Evolutionary conservation across 2,888 invertebrate genomes (phyloP).

Genomic region (Machimus rusticus): DNA sequence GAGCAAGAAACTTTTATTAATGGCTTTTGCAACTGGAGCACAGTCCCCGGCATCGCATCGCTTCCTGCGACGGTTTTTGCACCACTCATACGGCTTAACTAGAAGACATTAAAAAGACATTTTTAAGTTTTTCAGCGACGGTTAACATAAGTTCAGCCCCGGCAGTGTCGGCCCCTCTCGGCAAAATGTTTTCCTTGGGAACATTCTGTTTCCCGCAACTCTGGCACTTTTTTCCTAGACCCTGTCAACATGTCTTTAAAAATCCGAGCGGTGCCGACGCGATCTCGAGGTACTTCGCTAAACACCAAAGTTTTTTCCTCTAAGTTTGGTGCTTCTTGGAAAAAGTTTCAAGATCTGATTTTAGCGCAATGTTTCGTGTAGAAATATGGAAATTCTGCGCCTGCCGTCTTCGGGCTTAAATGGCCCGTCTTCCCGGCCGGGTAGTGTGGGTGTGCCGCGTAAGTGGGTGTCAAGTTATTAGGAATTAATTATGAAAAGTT

Average conservation of each 20-base stretch:
- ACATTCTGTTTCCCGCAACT: background rate
- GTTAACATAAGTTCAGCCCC: slow-evolving; percentile 43
- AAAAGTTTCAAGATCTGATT: slow-evolving; percentile 37
- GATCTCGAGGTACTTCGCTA: slow-evolving; percentile 18
- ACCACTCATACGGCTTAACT: background rate
- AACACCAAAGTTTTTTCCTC: slow-evolving; percentile 22
- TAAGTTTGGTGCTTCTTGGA: slow-evolving; percentile 9
- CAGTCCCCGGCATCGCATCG: background rate
- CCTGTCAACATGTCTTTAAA: slow-evolving; percentile 33
- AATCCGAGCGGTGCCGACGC: background rate
- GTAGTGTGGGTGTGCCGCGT: background rate
- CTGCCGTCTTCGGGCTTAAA: background rate
- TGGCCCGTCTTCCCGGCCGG: background rate
- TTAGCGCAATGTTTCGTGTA: background rate
- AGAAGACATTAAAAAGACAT: slow-evolving; percentile 48
- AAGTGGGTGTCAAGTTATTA: slow-evolving; percentile 46
- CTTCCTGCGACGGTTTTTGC: slow-evolving; percentile 21
- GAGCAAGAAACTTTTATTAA: slow-evolving; percentile 44
- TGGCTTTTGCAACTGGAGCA: slow-evolving; percentile 41
- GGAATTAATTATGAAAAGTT: slow-evolving; percentile 48
- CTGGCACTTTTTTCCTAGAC: background rate
- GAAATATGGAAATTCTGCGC: slow-evolving; percentile 28
- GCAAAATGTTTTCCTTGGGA: background rate
- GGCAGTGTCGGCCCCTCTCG: background rate
- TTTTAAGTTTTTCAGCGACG: slow-evolving; percentile 45